Conservation (phyloP, 2,888 invertebrate species). For the Ctena decussata region DNA sequence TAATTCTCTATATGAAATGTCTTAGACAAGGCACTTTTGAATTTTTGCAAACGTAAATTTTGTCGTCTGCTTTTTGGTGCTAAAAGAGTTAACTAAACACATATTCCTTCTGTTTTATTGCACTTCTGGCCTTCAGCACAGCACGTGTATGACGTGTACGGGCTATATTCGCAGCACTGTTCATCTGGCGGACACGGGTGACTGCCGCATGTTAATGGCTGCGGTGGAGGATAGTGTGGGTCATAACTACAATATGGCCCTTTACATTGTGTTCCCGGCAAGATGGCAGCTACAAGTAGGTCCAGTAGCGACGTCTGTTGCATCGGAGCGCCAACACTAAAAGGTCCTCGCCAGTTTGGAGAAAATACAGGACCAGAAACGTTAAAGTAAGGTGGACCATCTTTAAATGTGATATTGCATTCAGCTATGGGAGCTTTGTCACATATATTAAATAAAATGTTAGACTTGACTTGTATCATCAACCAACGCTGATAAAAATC, state of each 20-base stretch:
- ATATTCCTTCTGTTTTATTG: conserved; percentile 60
- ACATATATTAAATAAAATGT: conserved; percentile 66
- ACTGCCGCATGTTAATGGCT: conserved; percentile 70
- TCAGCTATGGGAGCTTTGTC: conserved; percentile 61
- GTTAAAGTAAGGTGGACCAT: conserved; percentile 71
- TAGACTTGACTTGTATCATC: conserved; percentile 58
- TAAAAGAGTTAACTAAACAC: conserved; percentile 15
- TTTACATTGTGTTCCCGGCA: conserved; percentile 60
- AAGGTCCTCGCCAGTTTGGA: conserved; percentile 71
- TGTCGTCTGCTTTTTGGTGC: too few species aligned
- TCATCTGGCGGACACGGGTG: conserved; percentile 70
- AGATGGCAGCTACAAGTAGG: conserved; percentile 69
- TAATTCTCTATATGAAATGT: too few species aligned
- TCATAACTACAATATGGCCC: conserved; percentile 69
- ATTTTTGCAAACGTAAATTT: too few species aligned
- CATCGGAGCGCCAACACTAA: conserved; percentile 70
- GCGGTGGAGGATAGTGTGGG: conserved; percentile 68
- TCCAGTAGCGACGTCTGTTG: conserved; percentile 72
- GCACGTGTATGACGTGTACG: conserved; percentile 73
- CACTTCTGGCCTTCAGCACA: conserved; percentile 70
- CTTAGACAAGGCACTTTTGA: too few species aligned
- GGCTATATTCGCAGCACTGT: conserved; percentile 74
- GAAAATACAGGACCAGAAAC: conserved; percentile 73
- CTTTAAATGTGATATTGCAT: conserved; percentile 72
- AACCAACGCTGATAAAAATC: conserved; percentile 66